Evolutionary conservation across 2,888 invertebrate species (phyloP), one percentile per base, ranked within the genome.

Genomic region (Leptinotarsa haldemani): DNA sequence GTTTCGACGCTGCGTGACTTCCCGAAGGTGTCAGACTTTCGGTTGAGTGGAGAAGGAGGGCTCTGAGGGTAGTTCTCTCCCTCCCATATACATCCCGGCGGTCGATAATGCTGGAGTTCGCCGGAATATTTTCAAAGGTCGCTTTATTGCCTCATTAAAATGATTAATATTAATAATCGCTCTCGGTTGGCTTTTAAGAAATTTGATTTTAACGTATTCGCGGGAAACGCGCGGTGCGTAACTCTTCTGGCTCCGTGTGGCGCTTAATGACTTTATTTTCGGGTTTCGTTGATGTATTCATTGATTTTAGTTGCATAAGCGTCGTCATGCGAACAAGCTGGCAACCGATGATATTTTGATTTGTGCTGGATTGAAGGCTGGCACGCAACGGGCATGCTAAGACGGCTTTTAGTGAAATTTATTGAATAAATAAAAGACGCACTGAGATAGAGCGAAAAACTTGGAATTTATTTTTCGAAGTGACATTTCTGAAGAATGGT

Each of bases 1-100:
- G 84, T 84, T 84, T 84, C 82, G 83, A 79, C 81, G 81, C 83
- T 82, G 84, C 83, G 83, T 83, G 83, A 84, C 83, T 84, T 83
- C 83, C 83, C 80, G 79, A 80, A 83, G 83, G 83, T 84, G 83
- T 84, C 83, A 81, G 81, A 83, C 80, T 80, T 80, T 81, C 79
- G 77, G 77, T 77, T 79, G 79, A 74, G 73, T 71, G 72, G 74
- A 73, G 77, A 77, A 74, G 73, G 68, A 71, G 52, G 53, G 63
- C 77, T 64, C 65, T 53, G 50, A 16, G 16, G 50, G 16, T n/a
- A 15, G 16, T n/a, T 50, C 16, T n/a, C 77, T 64, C 68, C 65
- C 71, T 71, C 61, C 74, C 53, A 68, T 74, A 47, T 18, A 69
- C 71, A 66, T 65, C 47, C 25, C 50, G 18, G 56, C 69, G 71